A percentile compares a stretch with the other conserved stretches of the same genome.
These are phyloP conservation scores for Drosophila tsacasi DNA, from an alignment of 1,140 invertebrate species.

Conservation along the genomic window DNA sequence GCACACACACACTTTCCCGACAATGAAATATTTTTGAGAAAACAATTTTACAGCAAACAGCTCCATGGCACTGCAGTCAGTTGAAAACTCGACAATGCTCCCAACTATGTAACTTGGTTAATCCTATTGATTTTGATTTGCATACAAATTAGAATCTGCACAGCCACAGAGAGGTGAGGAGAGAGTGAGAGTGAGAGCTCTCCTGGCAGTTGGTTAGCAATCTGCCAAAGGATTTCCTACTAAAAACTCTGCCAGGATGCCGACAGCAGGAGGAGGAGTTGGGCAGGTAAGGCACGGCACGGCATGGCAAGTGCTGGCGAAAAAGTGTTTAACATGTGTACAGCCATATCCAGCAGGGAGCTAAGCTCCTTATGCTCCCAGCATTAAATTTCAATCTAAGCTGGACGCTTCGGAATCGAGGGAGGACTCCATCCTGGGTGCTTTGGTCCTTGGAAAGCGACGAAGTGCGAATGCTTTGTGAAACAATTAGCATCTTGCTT, in stretches of 20 bases:
- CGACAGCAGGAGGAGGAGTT: conserved; percentile 23
- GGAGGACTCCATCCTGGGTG: conserved; percentile 2
- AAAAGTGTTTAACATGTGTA: conserved; percentile 82
- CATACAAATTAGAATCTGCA: conserved; percentile 79
- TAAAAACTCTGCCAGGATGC: conserved; percentile 48
- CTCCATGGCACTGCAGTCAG: conserved; percentile 31
- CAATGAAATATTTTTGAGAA: conserved; percentile 75
- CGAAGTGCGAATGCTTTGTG: conserved; percentile 77
- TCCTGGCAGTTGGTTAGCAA: conserved; percentile 46
- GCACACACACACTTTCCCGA: conserved; percentile 7
- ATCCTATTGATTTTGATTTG: conserved; percentile 84
- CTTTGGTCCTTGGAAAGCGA: conserved; percentile 62
- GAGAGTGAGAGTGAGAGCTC: background rate
- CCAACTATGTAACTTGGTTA: conserved; percentile 74
- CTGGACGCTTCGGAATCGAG: conserved; percentile 45
- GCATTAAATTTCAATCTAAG: conserved; percentile 83
- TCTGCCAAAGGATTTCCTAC: conserved; percentile 68
- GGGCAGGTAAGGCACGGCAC: conserved; percentile 9
- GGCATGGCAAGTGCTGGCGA: conserved; percentile 34
- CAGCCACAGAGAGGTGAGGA: conserved; percentile 12
- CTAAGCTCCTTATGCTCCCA: conserved; percentile 55
- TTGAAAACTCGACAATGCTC: conserved; percentile 46
- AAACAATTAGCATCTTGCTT: conserved; percentile 80
- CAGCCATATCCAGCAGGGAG: conserved; percentile 56
- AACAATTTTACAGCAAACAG: conserved; percentile 64